Evolutionary conservation across 2,888 invertebrate genomes (phyloP).

Genomic region (Acrobasis repandana): DNA sequence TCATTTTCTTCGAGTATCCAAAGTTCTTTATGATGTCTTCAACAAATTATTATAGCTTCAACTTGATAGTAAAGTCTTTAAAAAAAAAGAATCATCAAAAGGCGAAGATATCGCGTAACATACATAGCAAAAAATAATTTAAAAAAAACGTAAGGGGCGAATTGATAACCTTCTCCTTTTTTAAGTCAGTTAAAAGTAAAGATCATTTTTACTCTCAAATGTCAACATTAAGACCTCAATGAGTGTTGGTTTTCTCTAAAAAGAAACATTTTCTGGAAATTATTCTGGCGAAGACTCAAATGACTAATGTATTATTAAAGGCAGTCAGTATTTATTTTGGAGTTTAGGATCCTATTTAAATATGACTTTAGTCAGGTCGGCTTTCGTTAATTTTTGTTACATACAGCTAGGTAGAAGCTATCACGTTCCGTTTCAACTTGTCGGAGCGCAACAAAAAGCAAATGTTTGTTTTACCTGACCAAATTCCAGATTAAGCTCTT

Average conservation of each 20-base stretch:
- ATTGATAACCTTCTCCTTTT: too few species aligned
- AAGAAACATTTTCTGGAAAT: neutral
- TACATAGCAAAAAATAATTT: too few species aligned
- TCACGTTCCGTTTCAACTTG: slow-evolving; percentile 43
- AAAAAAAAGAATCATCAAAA: too few species aligned
- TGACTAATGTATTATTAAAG: slow-evolving; percentile 5
- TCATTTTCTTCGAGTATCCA: too few species aligned
- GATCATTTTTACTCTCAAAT: neutral
- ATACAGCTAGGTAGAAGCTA: slow-evolving; percentile 19
- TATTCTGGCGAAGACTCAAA: neutral
- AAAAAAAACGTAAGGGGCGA: too few species aligned
- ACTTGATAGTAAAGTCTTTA: too few species aligned
- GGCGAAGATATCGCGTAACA: too few species aligned
- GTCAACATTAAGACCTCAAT: neutral
- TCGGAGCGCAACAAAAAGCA: slow-evolving; percentile 54
- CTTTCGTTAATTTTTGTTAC: slow-evolving; percentile 23
- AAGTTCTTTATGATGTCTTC: too few species aligned
- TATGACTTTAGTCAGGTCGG: slow-evolving; percentile 5
- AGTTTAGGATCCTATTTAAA: slow-evolving; percentile 6
- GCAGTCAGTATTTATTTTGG: slow-evolving; percentile 2
- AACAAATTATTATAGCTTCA: too few species aligned
- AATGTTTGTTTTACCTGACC: slow-evolving; percentile 70
- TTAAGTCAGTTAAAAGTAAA: too few species aligned
- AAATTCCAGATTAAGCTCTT: slow-evolving; percentile 70
- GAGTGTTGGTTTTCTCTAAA: neutral